Evolutionary conservation across 2,113 vertebrate species (phyloP).

Genomic region (Callospermophilus lateralis): DNA sequence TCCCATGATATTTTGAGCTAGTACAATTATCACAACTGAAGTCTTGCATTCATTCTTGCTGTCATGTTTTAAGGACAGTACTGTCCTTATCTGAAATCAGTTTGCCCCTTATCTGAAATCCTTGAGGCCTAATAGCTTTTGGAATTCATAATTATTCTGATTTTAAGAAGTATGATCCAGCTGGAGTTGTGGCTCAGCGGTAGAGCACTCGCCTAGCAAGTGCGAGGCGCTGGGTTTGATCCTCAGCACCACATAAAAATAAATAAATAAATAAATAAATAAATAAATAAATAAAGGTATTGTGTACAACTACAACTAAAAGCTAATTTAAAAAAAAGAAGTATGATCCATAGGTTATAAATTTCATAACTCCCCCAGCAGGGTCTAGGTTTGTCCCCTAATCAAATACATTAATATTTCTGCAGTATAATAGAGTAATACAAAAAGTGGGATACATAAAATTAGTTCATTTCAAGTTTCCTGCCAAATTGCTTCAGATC

Average conservation of each 20-base stretch:
- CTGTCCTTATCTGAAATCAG: not conserved
- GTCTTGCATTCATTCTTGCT: not conserved
- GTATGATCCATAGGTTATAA: not conserved
- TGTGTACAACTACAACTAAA: no score
- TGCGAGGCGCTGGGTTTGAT: no score
- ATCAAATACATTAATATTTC: conserved; percentile 24
- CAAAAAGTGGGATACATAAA: not conserved
- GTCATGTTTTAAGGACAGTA: not conserved
- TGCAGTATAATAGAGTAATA: not conserved
- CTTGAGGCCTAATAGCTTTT: not conserved
- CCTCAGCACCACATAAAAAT: no score
- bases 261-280: no score
- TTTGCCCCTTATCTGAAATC: not conserved
- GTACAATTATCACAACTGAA: not conserved
- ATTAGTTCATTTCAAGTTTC: not conserved
- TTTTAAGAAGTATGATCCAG: not conserved
- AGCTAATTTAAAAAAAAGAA: no score
- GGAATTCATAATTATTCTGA: conserved; percentile 50
- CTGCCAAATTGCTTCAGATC: conserved; percentile 13
- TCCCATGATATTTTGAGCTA: not conserved
- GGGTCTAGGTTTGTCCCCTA: not conserved
- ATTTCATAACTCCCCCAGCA: not conserved
- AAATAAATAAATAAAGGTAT: no score
- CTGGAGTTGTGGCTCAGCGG: no score
- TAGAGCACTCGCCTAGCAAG: no score